Evolutionary conservation across 2,888 invertebrate genomes (phyloP).

Genomic region (Embidobia sp.): DNA sequence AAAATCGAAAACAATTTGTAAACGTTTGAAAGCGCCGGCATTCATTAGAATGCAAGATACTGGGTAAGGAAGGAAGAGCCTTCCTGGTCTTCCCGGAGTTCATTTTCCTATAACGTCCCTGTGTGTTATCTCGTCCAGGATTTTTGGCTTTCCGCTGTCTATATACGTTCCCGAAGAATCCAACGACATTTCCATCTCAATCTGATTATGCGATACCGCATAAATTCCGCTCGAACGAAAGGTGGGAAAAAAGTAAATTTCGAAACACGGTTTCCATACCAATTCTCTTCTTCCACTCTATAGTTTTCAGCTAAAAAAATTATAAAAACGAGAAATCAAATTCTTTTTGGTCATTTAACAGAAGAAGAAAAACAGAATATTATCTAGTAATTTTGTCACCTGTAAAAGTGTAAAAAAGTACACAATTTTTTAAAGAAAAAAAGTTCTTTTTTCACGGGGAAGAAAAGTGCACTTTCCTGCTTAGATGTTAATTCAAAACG

Average conservation of each 20-base stretch:
- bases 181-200: conserved; percentile 17
- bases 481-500: too few species aligned
- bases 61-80: conserved; percentile 74
- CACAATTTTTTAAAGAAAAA: too few species aligned
- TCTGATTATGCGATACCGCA: conserved; percentile 11
- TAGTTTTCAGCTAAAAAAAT: too few species aligned
- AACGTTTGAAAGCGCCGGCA: conserved; percentile 71
- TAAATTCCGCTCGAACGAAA: conserved; percentile 4
- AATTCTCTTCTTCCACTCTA: too few species aligned
- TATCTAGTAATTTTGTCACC: too few species aligned
- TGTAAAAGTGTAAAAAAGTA: too few species aligned
- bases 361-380: too few species aligned
- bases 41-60: conserved; percentile 80
- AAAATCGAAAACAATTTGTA: conserved; percentile 66
- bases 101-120: conserved; percentile 38
- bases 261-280: neutral
- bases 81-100: conserved; percentile 70
- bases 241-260: conserved; percentile 1
- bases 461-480: too few species aligned
- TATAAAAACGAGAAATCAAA: too few species aligned
- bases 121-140: conserved; percentile 25
- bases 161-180: conserved; percentile 5
- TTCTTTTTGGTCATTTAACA: too few species aligned
- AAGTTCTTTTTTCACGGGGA: too few species aligned
- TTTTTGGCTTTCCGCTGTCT: conserved; percentile 43